Evolutionary conservation across 2,797 vertebrate genomes (phyloP).

Genomic region (Acipenser transmontanus): DNA sequence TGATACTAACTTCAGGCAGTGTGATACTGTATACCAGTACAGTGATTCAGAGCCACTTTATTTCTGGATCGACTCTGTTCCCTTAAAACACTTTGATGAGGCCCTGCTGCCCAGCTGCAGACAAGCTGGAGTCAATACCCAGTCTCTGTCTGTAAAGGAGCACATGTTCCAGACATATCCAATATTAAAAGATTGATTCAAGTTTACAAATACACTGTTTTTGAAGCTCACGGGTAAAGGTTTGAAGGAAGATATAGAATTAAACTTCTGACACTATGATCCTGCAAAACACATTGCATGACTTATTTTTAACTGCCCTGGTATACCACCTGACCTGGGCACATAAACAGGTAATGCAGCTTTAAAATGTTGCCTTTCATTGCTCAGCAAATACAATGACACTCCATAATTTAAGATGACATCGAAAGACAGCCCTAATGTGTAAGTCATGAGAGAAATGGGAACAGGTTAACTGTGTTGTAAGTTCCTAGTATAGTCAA

Average conservation of each 20-base stretch:
- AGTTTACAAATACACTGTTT: constrained; percentile 21
- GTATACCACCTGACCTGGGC: background rate
- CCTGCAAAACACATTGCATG: too few relatives aligned
- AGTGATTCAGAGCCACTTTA: constrained; percentile 31
- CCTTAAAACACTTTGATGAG: constrained; percentile 33
- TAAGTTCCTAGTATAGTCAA: constrained; percentile 42
- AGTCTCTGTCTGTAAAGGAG: constrained; percentile 32
- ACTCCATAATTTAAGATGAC: constrained; percentile 40
- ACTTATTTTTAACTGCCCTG: background rate
- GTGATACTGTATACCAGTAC: constrained; percentile 31
- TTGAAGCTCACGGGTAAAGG: constrained; percentile 28
- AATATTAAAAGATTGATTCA: constrained; percentile 43
- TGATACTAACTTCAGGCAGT: constrained; percentile 14
- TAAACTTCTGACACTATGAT: constrained; percentile 10
- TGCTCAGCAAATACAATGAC: constrained; percentile 17
- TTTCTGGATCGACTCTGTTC: constrained; percentile 40
- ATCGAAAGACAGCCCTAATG: constrained; percentile 43
- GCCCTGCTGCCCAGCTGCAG: constrained; percentile 28
- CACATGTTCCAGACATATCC: constrained; percentile 24
- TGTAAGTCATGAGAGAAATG: constrained; percentile 46
- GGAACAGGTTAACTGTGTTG: constrained; percentile 41
- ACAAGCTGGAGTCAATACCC: constrained; percentile 51
- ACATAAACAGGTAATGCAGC: constrained; percentile 16
- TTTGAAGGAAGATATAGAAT: constrained; percentile 21
- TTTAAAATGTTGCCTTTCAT: constrained; percentile 25